phyloP scores from a whole-genome alignment of 2,888 invertebrate species.

The Hipparchia sbordonii region DNA sequence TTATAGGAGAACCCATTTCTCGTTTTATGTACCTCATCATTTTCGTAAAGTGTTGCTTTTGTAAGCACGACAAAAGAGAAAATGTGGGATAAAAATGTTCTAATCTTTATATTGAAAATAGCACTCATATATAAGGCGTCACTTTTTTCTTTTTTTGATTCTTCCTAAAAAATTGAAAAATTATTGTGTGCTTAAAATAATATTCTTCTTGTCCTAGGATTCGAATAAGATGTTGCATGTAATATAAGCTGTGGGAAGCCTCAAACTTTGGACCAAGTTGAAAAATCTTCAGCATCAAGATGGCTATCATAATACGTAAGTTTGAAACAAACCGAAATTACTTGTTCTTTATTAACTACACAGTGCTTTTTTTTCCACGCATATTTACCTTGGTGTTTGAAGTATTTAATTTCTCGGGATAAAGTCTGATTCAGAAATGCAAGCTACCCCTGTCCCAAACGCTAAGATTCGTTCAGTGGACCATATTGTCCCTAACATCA shows the following conservation, averaged over 20 bases:
- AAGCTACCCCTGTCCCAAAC: no score
- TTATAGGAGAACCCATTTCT: background rate
- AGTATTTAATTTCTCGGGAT: no score
- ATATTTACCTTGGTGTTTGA: no score
- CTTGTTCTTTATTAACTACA: no score
- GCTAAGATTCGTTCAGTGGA: no score
- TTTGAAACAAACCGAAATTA: background rate
- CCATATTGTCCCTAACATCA: no score
- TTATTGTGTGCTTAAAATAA: background rate
- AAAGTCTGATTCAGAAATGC: no score
- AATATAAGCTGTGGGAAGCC: slow-evolving; percentile 17
- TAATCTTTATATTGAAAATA: background rate
- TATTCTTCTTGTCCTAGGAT: slow-evolving; percentile 8
- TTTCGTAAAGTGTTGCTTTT: slow-evolving; percentile 4
- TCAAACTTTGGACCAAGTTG: background rate
- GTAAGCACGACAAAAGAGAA: background rate
- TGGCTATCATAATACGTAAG: slow-evolving; percentile 29
- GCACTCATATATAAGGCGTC: background rate
- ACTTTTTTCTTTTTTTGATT: no score
- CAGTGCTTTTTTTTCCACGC: no score
- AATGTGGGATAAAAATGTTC: background rate
- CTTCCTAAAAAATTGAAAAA: background rate
- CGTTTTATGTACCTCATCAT: background rate
- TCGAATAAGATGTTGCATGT: slow-evolving; percentile 5
- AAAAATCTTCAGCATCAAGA: slow-evolving; percentile 13